Percentiles rank a stretch among this genome's conserved stretches.
phyloP scores from a whole-genome alignment of 2,113 vertebrate genomes.

The Sciurus niger region DNA sequence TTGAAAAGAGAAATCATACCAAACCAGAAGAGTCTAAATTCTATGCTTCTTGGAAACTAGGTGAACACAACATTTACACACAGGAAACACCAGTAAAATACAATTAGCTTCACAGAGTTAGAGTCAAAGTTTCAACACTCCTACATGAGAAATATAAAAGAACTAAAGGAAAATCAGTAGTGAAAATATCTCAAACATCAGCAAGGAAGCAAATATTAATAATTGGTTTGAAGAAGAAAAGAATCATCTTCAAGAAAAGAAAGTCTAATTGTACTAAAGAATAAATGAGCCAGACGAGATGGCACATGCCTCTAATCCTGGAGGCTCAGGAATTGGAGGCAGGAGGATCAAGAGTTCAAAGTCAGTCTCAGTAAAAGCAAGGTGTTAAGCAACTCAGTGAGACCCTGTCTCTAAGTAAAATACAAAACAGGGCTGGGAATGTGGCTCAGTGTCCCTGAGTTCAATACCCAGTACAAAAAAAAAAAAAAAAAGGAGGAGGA shows the following conservation, averaged over 20 bases:
- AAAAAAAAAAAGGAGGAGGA: no score
- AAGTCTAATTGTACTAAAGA: constrained; percentile 52
- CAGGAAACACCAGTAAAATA: constrained; percentile 67
- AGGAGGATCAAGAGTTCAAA: no score
- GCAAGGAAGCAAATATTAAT: constrained; percentile 41
- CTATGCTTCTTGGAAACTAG: constrained; percentile 76
- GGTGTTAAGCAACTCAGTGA: no score
- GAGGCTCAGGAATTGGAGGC: no score
- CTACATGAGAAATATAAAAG: constrained; percentile 47
- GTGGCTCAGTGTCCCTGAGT: no score
- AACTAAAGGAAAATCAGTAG: background rate
- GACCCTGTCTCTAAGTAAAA: no score
- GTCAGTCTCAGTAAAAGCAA: no score
- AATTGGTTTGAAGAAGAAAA: constrained; percentile 35
- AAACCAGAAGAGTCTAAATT: constrained; percentile 75
- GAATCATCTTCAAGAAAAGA: constrained; percentile 43
- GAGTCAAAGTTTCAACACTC: constrained; percentile 67
- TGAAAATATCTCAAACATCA: background rate
- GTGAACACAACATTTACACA: constrained; percentile 65
- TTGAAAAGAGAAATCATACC: constrained; percentile 68
- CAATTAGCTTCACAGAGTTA: constrained; percentile 64
- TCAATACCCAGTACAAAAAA: no score
- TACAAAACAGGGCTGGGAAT: no score
- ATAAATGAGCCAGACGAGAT: background rate
- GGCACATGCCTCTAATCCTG: no score